Conservation (phyloP, 2,113 vertebrate species). For the Oriolus oriolus region DNA sequence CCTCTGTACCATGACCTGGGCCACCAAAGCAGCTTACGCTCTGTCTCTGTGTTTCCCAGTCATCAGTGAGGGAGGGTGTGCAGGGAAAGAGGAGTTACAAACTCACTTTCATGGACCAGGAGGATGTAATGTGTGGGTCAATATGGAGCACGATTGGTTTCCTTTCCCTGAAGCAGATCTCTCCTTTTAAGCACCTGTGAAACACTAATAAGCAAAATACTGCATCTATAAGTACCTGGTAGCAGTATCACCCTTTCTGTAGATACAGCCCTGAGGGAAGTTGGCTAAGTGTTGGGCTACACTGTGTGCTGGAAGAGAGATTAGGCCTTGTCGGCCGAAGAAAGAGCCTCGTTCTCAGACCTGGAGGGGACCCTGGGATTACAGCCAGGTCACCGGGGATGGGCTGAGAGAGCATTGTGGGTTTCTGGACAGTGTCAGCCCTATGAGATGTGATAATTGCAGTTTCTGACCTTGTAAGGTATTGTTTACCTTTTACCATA, state of each 20-base stretch:
- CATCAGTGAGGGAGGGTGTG: fast-evolving
- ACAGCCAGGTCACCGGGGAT: no score
- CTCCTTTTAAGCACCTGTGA: not conserved
- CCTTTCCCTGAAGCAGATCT: not conserved
- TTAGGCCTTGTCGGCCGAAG: no score
- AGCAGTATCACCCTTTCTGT: not conserved
- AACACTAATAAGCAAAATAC: not conserved
- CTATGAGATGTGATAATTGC: no score
- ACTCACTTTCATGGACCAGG: fast-evolving
- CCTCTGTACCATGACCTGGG: not conserved
- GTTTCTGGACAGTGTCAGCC: no score
- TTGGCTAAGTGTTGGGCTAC: no score
- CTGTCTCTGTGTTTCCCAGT: not conserved
- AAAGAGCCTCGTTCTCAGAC: no score
- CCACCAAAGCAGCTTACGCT: fast-evolving
- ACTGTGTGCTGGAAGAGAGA: no score
- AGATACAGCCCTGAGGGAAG: not conserved
- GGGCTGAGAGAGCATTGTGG: no score
- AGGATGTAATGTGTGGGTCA: not conserved
- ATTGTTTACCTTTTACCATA: no score
- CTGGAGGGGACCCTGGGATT: no score
- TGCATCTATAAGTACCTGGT: fast-evolving
- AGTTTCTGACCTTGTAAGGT: no score
- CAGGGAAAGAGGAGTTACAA: not conserved
- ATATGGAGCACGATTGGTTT: not conserved